Base-by-base conservation (phyloP, 2,797 vertebrate genomes). In the Helicolenus hilgendorfi region DNA sequence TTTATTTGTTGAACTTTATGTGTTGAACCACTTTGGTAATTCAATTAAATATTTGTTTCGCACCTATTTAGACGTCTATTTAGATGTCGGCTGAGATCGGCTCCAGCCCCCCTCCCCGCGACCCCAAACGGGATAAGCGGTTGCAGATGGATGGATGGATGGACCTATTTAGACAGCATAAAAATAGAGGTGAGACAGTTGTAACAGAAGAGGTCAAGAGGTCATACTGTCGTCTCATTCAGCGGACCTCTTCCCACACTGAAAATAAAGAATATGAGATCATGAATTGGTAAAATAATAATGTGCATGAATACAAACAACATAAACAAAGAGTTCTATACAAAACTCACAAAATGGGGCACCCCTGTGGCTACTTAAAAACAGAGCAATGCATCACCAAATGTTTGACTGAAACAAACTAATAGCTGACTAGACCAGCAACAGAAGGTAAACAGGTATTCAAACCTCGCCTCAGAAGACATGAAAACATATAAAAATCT, bases 31-130 rank as follows among this genome's bases (percentile, higher is more conserved):
- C 5, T 15, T 49, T 36, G 29, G 65, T 26, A 24, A 29, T 13
- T 31, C 2, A 10, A 11, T 33, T 13, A 2, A 45, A 31, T 20
- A 11, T 9, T 1, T 62, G 15, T 20, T 33, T 49, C 33, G 4
- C 9, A 1, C 9, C 10, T 3, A 13, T 24, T 24, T 0, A 11
- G 38, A 41, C 2, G n/a, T n/a, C n/a, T n/a, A n/a, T n/a, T n/a
- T n/a, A n/a, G n/a, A n/a, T n/a, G n/a, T n/a, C n/a, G n/a, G n/a
- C n/a, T n/a, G n/a, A n/a, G n/a, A n/a, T n/a, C n/a, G n/a, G n/a
- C n/a, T n/a, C n/a, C n/a, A n/a, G n/a, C n/a, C n/a, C n/a, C n/a
- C n/a, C n/a, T n/a, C n/a, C n/a, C n/a, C n/a, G n/a, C n/a, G n/a
- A n/a, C n/a, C n/a, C n/a, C n/a, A n/a, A n/a, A n/a, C n/a, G n/a